These are phyloP conservation scores for Coreius guichenoti DNA, from an alignment of 2,797 vertebrate species.

Conservation along the genomic window DNA sequence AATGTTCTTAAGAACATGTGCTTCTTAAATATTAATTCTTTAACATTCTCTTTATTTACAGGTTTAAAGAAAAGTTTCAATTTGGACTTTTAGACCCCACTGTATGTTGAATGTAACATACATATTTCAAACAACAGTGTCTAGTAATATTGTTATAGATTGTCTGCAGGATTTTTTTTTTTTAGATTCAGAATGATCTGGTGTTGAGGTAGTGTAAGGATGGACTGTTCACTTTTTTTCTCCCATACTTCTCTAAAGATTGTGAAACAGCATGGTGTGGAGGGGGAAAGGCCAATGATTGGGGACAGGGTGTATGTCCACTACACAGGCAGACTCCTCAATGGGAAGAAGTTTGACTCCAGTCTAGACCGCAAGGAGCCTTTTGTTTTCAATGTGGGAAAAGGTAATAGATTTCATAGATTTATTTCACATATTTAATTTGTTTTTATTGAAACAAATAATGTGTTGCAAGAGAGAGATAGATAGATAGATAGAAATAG, in stretches of 20 bases:
- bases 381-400: conserved; percentile 91
- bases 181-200: conserved; percentile 14
- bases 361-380: conserved; percentile 90
- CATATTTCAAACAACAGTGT: not conserved
- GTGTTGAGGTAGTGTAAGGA: not conserved
- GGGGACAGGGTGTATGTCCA: conserved; percentile 94
- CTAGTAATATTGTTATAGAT: not conserved
- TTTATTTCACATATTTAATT: not conserved
- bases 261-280: conserved; percentile 81
- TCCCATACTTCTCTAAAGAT: conserved; percentile 75
- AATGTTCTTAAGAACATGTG: not conserved
- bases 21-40: not conserved
- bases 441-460: not conserved
- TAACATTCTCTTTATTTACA: not conserved
- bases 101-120: not conserved
- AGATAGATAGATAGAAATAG: too few species aligned
- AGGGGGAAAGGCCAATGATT: conserved; percentile 89
- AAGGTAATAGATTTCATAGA: conserved; percentile 78
- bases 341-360: conserved; percentile 92
- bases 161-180: not conserved
- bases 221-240: conserved; percentile 11
- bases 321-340: conserved; percentile 91
- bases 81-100: not conserved
- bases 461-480: not conserved
- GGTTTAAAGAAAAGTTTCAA: not conserved